Conservation (phyloP, 2,113 vertebrate genomes). For the Henicopernis longicauda region DNA sequence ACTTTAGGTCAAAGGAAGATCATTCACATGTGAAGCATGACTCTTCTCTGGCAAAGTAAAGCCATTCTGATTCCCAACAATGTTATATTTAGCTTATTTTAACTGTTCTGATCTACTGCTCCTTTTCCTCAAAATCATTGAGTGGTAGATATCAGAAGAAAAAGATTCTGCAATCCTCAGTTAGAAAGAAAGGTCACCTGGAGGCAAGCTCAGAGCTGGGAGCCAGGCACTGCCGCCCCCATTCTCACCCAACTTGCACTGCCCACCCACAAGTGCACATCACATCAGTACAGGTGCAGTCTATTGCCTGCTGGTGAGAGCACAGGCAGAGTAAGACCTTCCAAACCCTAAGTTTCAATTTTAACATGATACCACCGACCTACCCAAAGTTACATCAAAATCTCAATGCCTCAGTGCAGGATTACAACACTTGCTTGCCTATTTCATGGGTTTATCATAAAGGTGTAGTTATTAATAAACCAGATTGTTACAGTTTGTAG, state of each 20-base stretch:
- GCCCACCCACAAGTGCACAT: accelerated
- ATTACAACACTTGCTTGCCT: background rate
- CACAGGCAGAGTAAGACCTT: background rate
- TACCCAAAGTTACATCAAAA: background rate
- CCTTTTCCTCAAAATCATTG: background rate
- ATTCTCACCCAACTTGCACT: accelerated
- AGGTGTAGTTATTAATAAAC: background rate
- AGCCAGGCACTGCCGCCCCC: background rate
- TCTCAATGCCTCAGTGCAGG: background rate
- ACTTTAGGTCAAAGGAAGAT: slow-evolving; percentile 26
- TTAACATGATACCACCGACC: background rate
- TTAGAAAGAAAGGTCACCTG: background rate
- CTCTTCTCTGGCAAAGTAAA: background rate
- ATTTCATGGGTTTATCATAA: background rate
- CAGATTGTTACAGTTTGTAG: background rate
- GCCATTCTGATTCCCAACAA: background rate
- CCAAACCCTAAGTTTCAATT: background rate
- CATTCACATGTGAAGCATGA: background rate
- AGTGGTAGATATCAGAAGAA: background rate
- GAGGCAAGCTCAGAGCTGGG: background rate
- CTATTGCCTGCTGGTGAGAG: background rate
- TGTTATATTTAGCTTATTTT: background rate
- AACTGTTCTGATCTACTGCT: background rate
- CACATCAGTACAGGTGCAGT: background rate
- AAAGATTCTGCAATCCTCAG: background rate